Evolutionary conservation across 2,888 invertebrate genomes (phyloP).

Genomic region (Tenodera sinensis): DNA sequence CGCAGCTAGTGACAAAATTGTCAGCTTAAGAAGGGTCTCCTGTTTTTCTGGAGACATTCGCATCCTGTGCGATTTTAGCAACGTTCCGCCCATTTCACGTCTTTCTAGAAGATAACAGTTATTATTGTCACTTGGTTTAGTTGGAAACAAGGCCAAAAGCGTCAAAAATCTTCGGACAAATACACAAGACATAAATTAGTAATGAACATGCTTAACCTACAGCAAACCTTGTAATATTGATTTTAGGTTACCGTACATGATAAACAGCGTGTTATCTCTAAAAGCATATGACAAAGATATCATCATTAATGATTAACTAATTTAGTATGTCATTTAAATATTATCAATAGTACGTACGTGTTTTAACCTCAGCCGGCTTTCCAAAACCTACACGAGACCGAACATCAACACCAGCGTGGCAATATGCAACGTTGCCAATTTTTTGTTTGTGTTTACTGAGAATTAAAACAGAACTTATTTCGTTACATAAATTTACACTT

Average conservation of each 20-base stretch:
- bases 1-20: conserved; percentile 86
- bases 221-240: background rate
- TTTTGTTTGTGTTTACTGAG: background rate
- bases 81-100: conserved; percentile 38
- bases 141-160: background rate
- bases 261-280: background rate
- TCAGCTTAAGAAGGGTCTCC: conserved; percentile 77
- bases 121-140: background rate
- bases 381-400: background rate
- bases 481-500: background rate
- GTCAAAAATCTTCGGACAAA: background rate
- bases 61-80: conserved; percentile 44
- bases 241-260: background rate
- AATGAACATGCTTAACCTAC: background rate
- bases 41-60: conserved; percentile 69
- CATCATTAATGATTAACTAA: background rate
- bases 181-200: background rate
- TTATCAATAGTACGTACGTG: background rate
- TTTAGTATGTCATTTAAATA: background rate
- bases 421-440: conserved; percentile 2
- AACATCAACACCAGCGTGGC: conserved; percentile 4
- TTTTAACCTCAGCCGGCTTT: background rate
- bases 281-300: background rate
- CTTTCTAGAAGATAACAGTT: background rate
- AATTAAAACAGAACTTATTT: background rate